phyloP scores from a whole-genome alignment of 2,113 vertebrate species.

The Chionis minor region DNA sequence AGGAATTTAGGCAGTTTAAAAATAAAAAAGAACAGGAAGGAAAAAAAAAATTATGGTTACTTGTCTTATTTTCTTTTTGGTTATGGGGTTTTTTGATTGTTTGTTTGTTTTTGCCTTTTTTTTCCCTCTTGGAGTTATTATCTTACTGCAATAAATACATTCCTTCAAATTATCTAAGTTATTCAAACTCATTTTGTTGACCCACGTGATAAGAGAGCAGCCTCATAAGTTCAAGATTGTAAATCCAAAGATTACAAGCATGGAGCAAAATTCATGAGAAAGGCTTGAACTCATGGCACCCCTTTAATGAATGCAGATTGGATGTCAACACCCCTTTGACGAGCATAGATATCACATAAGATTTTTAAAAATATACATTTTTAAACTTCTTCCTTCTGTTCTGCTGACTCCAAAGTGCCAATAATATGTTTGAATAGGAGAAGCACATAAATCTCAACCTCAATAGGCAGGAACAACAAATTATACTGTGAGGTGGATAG shows the following conservation, averaged over 20 bases:
- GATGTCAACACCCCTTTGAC: background rate
- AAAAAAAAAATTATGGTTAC: rapidly evolving
- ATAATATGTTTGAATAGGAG: background rate
- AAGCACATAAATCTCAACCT: background rate
- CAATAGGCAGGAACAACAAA: background rate
- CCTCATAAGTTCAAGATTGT: slow-evolving; percentile 27
- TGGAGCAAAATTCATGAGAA: slow-evolving; percentile 59
- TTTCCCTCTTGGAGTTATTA: background rate
- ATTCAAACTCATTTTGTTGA: slow-evolving; percentile 39
- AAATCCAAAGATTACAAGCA: slow-evolving; percentile 58
- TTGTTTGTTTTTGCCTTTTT: background rate
- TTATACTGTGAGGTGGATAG: background rate
- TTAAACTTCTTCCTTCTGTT: background rate
- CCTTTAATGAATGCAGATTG: background rate
- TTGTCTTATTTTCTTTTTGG: background rate
- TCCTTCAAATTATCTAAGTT: slow-evolving; percentile 42
- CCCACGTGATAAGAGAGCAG: background rate
- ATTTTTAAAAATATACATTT: background rate
- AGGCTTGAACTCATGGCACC: slow-evolving; percentile 28
- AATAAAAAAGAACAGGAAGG: background rate
- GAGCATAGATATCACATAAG: background rate
- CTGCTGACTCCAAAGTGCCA: background rate
- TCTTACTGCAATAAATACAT: slow-evolving; percentile 20
- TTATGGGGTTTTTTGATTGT: background rate
- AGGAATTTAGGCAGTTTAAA: background rate